Percentiles rank a stretch among this genome's conserved stretches.
Evolutionary conservation across 2,113 vertebrate species (phyloP).

Genomic region (Accipiter virgatus): DNA sequence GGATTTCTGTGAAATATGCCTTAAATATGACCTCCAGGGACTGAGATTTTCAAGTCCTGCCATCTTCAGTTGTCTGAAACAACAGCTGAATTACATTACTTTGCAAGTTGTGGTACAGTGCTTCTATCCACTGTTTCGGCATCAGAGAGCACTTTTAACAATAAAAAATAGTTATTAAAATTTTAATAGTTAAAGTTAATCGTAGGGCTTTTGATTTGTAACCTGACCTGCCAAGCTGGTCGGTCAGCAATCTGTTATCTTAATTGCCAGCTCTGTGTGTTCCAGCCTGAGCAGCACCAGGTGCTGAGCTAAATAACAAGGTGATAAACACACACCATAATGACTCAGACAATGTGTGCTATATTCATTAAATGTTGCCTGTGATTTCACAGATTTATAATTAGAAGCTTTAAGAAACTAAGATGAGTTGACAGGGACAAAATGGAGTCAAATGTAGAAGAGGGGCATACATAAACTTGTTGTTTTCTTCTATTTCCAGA

Average conservation of each 20-base stretch:
- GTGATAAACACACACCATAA: not conserved
- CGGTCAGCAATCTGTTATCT: conserved; percentile 13
- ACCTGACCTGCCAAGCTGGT: not conserved
- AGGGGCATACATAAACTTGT: not conserved
- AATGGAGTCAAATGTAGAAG: not conserved
- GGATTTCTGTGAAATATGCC: not conserved
- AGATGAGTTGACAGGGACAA: not conserved
- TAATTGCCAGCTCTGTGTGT: not conserved
- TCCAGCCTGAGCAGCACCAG: not conserved
- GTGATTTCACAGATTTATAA: conserved; percentile 14
- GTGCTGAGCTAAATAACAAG: conserved; percentile 17
- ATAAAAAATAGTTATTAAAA: not conserved
- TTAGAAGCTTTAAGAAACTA: not conserved
- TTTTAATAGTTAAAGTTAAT: not conserved
- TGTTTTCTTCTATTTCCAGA: not conserved
- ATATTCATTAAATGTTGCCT: not conserved
- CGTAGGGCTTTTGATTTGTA: not conserved
- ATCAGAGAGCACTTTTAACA: not conserved
- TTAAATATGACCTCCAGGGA: not conserved
- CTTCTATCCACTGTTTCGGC: not conserved
- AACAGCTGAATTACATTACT: not conserved
- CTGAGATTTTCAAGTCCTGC: not conserved
- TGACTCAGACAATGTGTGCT: not conserved
- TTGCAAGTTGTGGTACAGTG: not conserved
- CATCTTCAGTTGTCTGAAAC: not conserved